Evolutionary conservation across 1,140 invertebrate species (phyloP), one percentile per base, ranked within the genome.

Genomic region (Aphaenogaster floridana): DNA sequence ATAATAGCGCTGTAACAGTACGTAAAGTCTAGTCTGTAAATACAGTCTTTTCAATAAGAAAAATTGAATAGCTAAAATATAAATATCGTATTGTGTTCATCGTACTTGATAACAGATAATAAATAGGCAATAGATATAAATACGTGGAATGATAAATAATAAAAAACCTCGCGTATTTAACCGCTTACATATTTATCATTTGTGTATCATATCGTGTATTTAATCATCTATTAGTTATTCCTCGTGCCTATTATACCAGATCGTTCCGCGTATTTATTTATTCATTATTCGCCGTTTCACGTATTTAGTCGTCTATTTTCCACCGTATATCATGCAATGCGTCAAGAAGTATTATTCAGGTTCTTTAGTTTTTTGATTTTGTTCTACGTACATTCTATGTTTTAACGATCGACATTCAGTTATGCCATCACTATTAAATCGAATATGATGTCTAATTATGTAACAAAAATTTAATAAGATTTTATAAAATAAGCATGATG

Each of bases 1-100:
- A 45, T 68, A 21, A 89, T 93, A 94, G 91, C 90, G 28, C 89
- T 87, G 50, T 84, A 69, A 52, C 4, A 45, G 13, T 45, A 42
- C 36, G 17, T 45, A 68, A 69, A 69, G 84, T 88, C 57, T 86
- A 86, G 45, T 84, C 8, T 48, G 34, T 80, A 80, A 39, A 71
- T 52, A 8, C 2, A 72, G 28, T 71, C n/a, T 52, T 5, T 76
- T 57, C 8, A 3, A 45, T 61, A 59, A 48, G 36, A 61, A 72
- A n/a, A 57, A 36, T 39, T 34, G n/a, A 63, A 6, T 78, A 61
- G 1, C 5, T 78, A 61, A 28, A 45, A 17, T 28, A 42, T 61
- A 61, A 28, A 42, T 77, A 57, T 57, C 3, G 13, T 34, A 48
- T 17, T 59, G 13, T 59, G 13, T 59, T 77, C 4, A n/a, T 28